Evolutionary conservation across 37 sponge, comb jelly and placozoan genomes (phyloP).

Genomic region (Amphimedon queenslandica): DNA sequence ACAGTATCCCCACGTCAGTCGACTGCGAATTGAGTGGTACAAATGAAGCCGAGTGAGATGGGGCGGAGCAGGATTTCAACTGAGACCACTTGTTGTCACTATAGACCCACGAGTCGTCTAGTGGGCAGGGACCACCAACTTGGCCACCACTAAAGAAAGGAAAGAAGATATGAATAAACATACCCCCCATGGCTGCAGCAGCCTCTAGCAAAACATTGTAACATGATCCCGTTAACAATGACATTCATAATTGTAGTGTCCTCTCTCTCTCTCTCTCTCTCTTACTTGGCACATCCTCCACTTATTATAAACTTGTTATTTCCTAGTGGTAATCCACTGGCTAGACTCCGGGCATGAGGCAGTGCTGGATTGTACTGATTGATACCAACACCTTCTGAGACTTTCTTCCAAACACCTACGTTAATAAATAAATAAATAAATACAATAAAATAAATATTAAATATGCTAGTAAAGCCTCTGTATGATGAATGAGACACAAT

Average conservation of each 20-base stretch:
- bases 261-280: neutral
- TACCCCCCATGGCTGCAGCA: too few species aligned
- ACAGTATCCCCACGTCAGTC: neutral
- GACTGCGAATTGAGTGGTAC: neutral
- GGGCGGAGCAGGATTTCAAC: conserved; percentile 10
- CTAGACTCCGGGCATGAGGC: conserved; percentile 52
- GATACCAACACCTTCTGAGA: conserved; percentile 29
- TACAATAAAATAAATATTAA: too few species aligned
- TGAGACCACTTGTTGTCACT: conserved; percentile 4
- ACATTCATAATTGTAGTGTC: neutral
- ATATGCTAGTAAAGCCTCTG: too few species aligned
- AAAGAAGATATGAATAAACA: neutral
- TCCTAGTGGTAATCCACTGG: conserved; percentile 28
- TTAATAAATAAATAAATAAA: too few species aligned
- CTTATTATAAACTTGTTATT: conserved; percentile 39
- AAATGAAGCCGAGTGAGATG: neutral
- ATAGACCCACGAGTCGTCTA: conserved; percentile 27
- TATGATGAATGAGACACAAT: too few species aligned
- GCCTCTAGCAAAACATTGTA: neutral
- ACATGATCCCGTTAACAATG: neutral
- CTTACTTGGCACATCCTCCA: conserved; percentile 66
- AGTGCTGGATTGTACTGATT: conserved; percentile 60
- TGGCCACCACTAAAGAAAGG: conserved; percentile 38
- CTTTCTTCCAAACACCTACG: conserved; percentile 30
- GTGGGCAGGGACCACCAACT: conserved; percentile 53